Base-by-base conservation (phyloP, 2,888 invertebrate species). In the Dilophus febrilis region DNA sequence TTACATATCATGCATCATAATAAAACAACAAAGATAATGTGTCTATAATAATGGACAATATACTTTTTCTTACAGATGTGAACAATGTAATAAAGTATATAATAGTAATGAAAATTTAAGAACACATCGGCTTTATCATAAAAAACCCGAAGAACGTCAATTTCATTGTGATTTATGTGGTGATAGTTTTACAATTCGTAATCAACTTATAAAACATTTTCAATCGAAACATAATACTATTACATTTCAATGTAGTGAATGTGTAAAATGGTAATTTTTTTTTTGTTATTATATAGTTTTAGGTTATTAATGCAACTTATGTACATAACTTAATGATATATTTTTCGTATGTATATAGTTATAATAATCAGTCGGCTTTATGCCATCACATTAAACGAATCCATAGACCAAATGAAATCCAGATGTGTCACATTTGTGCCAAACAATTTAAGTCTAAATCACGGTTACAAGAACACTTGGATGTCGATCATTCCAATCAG, bases 381-480 rank as follows among this genome's bases (percentile, higher is more conserved):
- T 27, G 47, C 11, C 46, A 46, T 1, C 49, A 49, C 27, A 44
- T 45, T 34, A 42, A 48, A 7, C 46, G 46, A 5, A 46, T 49
- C 7, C 50, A 49, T 37, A 39, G 43, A 26, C 47, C 48, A 33
- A 45, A 48, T 0, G 48, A 17, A 3, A 10, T 14, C 4, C 10
- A 33, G 3, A 17, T 33, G 3, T 59, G 59, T 44, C 55, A 58
- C 29, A 53, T 58, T 18, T 59, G 59, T 14, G 59, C 59, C 2
- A 58, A 57, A 44, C 51, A 54, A 2, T 50, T 59, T 33, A 48
- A 54, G 1, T 53, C 56, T 1, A 49, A 52, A 33, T 14, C 10
- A 16, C 14, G 10, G 8, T 33, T 7, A 10, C 3, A 16, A 16
- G 10, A 14, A 14, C 33, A 33, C 14, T 54, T 55, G 50, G 45